Percentiles rank a stretch among this genome's conserved stretches.
Conservation (phyloP, 2,113 vertebrate genomes). For the Myiozetetes cayanensis region DNA sequence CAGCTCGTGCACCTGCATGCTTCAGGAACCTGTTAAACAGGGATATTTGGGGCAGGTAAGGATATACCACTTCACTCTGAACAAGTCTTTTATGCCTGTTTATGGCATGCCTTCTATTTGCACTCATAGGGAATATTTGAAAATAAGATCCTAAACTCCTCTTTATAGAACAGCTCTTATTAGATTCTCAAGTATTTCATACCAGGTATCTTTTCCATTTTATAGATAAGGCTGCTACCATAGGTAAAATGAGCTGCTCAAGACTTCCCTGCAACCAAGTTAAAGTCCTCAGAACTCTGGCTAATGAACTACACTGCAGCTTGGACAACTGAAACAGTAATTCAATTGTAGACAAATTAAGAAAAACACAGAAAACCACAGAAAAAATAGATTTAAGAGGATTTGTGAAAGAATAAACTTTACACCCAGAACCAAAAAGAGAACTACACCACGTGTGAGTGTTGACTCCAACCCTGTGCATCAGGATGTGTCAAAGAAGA, state of each 20-base stretch:
- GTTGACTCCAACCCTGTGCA: neutral
- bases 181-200: neutral
- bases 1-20: neutral
- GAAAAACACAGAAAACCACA: neutral
- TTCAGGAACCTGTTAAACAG: neutral
- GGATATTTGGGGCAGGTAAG: neutral
- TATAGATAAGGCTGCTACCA: neutral
- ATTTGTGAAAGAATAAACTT: neutral
- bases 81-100: neutral
- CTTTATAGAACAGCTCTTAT: neutral
- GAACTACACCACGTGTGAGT: neutral
- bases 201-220: neutral
- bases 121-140: neutral
- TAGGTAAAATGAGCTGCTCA: neutral
- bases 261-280: neutral
- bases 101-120: neutral
- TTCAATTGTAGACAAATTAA: neutral
- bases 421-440: neutral
- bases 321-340: neutral
- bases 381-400: neutral
- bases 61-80: neutral
- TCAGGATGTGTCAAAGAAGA: neutral
- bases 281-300: neutral
- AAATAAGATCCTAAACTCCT: neutral
- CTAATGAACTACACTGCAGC: neutral